These are phyloP conservation scores for Oligia strigilis DNA, from an alignment of 2,888 invertebrate species.

Conservation along the genomic window DNA sequence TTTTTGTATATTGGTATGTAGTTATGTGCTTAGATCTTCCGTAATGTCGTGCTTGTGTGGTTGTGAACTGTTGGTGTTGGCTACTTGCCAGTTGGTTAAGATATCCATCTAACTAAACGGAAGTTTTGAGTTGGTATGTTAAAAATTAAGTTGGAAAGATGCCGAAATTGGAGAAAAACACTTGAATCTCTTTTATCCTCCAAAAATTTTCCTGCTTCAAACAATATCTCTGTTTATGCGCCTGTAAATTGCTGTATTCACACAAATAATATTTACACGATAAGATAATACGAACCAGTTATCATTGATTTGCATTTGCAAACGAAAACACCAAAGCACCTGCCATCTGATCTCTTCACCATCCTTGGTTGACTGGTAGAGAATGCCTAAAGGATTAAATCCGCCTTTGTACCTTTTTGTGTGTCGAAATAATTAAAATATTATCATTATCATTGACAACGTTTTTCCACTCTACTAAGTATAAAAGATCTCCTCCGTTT, in stretches of 20 bases:
- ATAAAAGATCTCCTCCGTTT: background rate
- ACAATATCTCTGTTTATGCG: background rate
- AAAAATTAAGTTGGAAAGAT: background rate
- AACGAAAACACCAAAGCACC: background rate
- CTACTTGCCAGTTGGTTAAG: background rate
- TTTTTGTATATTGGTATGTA: conserved; percentile 20
- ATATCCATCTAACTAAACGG: background rate
- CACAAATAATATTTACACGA: background rate
- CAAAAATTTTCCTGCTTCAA: background rate
- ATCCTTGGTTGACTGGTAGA: no score
- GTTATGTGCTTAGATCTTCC: conserved; percentile 35
- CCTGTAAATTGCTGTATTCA: background rate
- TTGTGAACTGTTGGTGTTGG: background rate
- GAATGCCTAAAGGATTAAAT: no score
- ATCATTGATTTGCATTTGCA: background rate
- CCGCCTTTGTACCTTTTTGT: no score
- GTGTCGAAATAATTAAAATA: no score
- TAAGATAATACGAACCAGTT: background rate
- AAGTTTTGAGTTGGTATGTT: background rate
- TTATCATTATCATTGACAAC: background rate
- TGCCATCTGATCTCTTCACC: no score
- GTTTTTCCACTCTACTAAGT: background rate
- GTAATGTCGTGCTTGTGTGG: background rate
- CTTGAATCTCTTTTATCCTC: background rate
- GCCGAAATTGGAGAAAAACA: background rate